Conservation (phyloP, 2,113 vertebrate species). For the Maccullochella peelii region DNA sequence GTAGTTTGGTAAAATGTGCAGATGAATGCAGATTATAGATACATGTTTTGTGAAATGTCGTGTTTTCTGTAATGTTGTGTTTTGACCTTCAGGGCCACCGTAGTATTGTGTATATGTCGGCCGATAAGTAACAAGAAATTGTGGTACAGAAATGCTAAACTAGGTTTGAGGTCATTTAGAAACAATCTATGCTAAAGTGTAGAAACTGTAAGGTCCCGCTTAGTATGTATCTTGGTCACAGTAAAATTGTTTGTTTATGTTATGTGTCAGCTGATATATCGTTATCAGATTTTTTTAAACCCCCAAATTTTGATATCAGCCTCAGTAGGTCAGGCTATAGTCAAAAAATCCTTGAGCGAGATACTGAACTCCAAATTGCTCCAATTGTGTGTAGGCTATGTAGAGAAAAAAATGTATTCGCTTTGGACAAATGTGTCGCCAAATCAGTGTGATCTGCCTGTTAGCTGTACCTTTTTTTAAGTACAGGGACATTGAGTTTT, state of each 20-base stretch:
- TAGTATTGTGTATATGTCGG: background rate
- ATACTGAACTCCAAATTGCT: background rate
- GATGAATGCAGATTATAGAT: conserved; percentile 20
- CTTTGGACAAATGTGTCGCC: background rate
- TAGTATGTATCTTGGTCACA: background rate
- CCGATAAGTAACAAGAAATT: background rate
- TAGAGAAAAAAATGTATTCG: background rate
- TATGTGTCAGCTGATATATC: too few relatives aligned
- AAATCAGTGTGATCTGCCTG: background rate
- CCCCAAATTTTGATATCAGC: too few relatives aligned
- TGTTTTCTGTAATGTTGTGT: too few relatives aligned
- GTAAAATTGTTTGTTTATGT: too few relatives aligned
- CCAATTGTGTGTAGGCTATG: background rate
- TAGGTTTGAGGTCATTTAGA: background rate
- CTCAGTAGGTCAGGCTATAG: too few relatives aligned
- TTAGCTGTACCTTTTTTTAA: background rate
- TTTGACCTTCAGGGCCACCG: too few relatives aligned
- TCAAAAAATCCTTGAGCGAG: background rate
- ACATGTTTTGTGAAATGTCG: too few relatives aligned
- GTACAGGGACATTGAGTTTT: background rate
- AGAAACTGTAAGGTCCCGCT: background rate
- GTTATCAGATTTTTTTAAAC: too few relatives aligned
- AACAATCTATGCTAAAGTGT: background rate
- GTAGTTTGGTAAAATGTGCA: conserved; percentile 17
- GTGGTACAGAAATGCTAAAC: too few relatives aligned